These are phyloP conservation scores for Nautilus pompilius DNA, from an alignment of 1,140 invertebrate species.

Conservation along the genomic window DNA sequence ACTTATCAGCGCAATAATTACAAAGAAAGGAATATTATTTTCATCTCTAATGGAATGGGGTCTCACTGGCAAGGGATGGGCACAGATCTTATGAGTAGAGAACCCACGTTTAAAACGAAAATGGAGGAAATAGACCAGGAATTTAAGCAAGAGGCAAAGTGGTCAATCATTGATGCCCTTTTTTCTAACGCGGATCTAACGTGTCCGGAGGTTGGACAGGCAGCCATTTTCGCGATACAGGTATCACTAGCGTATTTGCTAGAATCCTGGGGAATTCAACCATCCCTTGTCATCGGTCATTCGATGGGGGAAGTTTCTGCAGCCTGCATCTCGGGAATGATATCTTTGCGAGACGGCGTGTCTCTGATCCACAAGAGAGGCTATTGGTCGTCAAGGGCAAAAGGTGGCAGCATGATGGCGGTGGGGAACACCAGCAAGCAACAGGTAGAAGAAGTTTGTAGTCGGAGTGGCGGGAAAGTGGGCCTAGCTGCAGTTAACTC, in stretches of 20 bases:
- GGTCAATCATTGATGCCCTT: constrained; percentile 19
- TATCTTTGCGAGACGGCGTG: constrained; percentile 13
- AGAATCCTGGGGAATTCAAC: constrained; percentile 8
- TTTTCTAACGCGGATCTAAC: constrained; percentile 8
- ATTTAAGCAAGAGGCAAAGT: constrained; percentile 13
- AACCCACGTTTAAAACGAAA: constrained; percentile 14
- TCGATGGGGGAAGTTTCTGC: constrained; percentile 27
- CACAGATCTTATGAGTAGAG: constrained; percentile 14
- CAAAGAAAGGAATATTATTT: constrained; percentile 10
- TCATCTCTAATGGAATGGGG: constrained; percentile 38
- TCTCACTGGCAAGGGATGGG: constrained; percentile 33
- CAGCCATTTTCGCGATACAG: constrained; percentile 22
- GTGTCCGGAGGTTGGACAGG: constrained; percentile 9
- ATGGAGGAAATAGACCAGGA: constrained; percentile 21
- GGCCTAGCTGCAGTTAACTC: constrained; percentile 15
- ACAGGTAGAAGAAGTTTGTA: constrained; percentile 5
- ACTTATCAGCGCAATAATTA: constrained; percentile 5
- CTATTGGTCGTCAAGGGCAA: not conserved
- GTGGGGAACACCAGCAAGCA: constrained; percentile 9
- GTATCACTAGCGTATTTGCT: constrained; percentile 12
- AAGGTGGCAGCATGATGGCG: constrained; percentile 18
- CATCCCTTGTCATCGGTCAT: constrained; percentile 14
- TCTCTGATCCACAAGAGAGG: constrained; percentile 15
- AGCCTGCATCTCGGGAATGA: constrained; percentile 14
- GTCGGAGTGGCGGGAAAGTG: not conserved